phyloP scores from a whole-genome alignment of 2,888 invertebrate species.

The Sicus ferrugineus region DNA sequence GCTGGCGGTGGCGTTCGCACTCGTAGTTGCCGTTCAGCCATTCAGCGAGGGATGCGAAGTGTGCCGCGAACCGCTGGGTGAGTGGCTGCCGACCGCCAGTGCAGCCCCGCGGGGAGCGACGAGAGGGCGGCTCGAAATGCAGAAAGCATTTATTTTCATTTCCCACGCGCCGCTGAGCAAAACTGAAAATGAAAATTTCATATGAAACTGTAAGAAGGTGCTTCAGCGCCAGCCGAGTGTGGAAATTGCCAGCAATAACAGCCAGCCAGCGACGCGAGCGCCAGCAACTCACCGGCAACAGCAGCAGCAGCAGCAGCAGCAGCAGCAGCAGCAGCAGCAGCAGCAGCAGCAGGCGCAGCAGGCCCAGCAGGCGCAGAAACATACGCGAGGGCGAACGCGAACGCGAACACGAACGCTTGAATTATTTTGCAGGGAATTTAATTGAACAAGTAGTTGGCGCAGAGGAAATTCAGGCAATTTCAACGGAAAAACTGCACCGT shows the following conservation, averaged over 20 bases:
- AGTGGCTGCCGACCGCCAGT: background rate
- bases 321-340: slow-evolving; percentile 17
- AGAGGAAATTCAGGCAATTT: background rate
- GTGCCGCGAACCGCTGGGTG: background rate
- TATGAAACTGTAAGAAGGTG: slow-evolving; percentile 21
- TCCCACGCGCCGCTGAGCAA: slow-evolving; percentile 23
- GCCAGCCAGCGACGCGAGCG: slow-evolving; percentile 2
- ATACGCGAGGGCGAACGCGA: no score
- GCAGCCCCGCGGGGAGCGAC: no score
- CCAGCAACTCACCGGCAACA: slow-evolving; percentile 3
- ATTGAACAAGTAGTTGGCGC: slow-evolving; percentile 2
- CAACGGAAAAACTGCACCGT: background rate
- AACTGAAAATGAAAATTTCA: slow-evolving; percentile 34
- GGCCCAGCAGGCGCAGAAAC: no score
- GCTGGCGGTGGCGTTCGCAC: background rate
- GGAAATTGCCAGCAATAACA: slow-evolving; percentile 19
- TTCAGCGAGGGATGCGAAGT: background rate
- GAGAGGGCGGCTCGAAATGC: background rate
- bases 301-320: slow-evolving; percentile 5
- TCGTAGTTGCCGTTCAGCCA: background rate
- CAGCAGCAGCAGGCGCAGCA: background rate
- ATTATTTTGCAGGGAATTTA: slow-evolving; percentile 12
- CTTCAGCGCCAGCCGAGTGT: slow-evolving; percentile 19
- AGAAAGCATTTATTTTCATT: slow-evolving; percentile 32
- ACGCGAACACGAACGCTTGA: background rate